Conservation (phyloP, 1,140 invertebrate species). For the Holotrichia oblita region DNA sequence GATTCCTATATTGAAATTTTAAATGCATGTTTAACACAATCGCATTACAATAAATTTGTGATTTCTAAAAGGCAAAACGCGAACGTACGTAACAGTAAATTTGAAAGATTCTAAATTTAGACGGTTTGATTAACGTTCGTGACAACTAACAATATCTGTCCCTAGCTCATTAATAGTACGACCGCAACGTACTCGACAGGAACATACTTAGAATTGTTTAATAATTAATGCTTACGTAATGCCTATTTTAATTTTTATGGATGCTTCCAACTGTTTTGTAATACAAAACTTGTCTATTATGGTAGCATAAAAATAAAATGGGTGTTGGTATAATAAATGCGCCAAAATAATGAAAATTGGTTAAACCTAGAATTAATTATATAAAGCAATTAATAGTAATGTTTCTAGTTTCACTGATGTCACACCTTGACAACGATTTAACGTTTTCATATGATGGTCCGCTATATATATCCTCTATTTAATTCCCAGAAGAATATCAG, state of each 20-base stretch:
- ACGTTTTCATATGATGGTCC: too few species aligned
- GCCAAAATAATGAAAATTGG: too few species aligned
- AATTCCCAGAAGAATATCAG: too few species aligned
- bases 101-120: slow-evolving; percentile 7
- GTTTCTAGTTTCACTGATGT: too few species aligned
- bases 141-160: slow-evolving; percentile 13
- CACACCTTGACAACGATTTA: too few species aligned
- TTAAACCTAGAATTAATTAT: too few species aligned
- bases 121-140: slow-evolving; percentile 7
- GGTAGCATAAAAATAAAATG: too few species aligned
- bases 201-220: slow-evolving; percentile 17
- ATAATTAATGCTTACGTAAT: slow-evolving; percentile 21
- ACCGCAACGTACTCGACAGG: neutral
- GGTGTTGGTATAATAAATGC: too few species aligned
- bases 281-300: too few species aligned
- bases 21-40: neutral
- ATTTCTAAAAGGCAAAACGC: neutral
- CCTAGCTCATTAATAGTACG: neutral
- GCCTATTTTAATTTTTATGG: slow-evolving; percentile 14
- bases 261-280: neutral
- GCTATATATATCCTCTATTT: too few species aligned
- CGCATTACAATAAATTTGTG: slow-evolving; percentile 13
- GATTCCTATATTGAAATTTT: neutral
- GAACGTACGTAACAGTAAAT: slow-evolving; percentile 13
- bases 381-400: too few species aligned